Base-by-base conservation (phyloP, 2,888 invertebrate genomes). In the Agrochola macilenta region DNA sequence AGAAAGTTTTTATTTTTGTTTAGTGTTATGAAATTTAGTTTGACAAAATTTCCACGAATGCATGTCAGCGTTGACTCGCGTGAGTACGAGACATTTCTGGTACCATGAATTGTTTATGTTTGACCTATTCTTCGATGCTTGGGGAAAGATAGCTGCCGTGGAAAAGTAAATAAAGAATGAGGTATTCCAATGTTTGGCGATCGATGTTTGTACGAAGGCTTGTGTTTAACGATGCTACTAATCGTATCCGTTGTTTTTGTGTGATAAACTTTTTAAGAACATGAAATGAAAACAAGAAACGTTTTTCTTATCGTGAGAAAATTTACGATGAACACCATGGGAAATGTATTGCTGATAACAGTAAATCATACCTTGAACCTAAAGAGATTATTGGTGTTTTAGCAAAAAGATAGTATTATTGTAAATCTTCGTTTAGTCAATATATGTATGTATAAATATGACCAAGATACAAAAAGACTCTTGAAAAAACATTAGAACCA, bases 111-210 rank as follows among this genome's bases (percentile, higher is more conserved):
- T 69, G 58, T 78, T 81, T 77, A 74, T 72, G 60, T 57, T 81
- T 83, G 79, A 83, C 88, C 87, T 79, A 76, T 79, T 81, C 71
- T 66, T 66, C 63, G 30, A 61, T 78, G 68, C 64, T 74, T 49
- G 35, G 35, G 54, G 57, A 70, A 77, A 60, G 39, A 71, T 76
- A 43, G 74, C 60, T 74, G 63, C 71, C 75, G 73, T 79, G 73
- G 83, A 82, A 86, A 86, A 71, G 76, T 83, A 75, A 84, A 84
- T 86, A 84, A 83, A 68, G 43, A 82, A 73, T 70, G 71, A 82
- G 70, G 35, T 82, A 72, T 70, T 63, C 72, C 63, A 69, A 65
- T 85, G 78, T 82, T 85, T 66, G 77, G 17, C 35, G 35, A 71
- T 81, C 69, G 52, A 72, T 83, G 78, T 83, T 85, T 83, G 78